Evolutionary conservation across 2,888 invertebrate species (phyloP).

Genomic region (Mesoligia furuncula): DNA sequence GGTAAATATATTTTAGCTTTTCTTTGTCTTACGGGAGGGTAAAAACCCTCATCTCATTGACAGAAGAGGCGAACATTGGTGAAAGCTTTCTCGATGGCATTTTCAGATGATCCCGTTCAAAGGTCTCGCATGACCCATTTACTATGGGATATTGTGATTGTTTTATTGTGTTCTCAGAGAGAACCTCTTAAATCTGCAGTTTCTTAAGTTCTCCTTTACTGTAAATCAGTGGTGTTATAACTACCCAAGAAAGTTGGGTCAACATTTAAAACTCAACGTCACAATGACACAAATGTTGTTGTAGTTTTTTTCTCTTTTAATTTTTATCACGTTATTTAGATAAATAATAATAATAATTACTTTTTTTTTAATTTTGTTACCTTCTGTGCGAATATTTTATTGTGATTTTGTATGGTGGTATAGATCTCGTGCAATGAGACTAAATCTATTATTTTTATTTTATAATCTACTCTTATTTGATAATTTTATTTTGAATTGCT

Average conservation of each 20-base stretch:
- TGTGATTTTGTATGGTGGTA: no score
- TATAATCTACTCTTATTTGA: no score
- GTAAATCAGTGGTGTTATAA: background rate
- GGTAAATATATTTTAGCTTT: slow-evolving; percentile 22
- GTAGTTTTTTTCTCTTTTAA: no score
- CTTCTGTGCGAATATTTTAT: no score
- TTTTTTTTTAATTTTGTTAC: no score
- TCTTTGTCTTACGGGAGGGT: background rate
- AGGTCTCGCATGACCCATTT: background rate
- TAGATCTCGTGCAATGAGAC: no score
- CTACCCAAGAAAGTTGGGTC: background rate
- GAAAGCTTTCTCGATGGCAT: background rate
- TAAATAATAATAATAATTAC: no score
- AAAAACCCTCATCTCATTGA: background rate
- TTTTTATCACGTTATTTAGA: no score
- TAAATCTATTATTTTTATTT: no score
- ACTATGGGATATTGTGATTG: no score
- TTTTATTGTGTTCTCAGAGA: background rate
- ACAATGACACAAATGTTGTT: background rate
- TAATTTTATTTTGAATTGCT: no score
- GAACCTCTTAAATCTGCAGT: background rate
- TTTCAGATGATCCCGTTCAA: background rate
- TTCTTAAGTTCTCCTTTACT: background rate
- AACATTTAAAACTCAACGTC: background rate
- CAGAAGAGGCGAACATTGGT: background rate